A percentile compares a stretch with the other conserved stretches of the same genome.
Conservation (phyloP, 2,797 vertebrate species). For the Chelon labrosus region DNA sequence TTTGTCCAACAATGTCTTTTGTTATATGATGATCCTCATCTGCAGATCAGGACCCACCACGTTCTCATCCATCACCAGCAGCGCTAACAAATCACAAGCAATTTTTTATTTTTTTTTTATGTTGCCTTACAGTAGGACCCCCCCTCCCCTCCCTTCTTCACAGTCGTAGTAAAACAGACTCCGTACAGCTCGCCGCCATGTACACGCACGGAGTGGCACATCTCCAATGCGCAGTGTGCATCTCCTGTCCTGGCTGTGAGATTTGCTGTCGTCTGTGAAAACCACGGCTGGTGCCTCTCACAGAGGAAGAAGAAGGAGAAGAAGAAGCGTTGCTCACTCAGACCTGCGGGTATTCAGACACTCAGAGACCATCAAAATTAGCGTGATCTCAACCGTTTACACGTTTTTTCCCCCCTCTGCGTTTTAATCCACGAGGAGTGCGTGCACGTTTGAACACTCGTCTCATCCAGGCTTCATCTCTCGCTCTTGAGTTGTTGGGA, state of each 20-base stretch:
- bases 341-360: conserved; percentile 18
- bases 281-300: conserved; percentile 21
- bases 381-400: background rate
- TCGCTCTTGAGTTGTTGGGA: conserved; percentile 43
- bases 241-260: conserved; percentile 44
- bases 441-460: background rate
- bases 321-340: conserved; percentile 16
- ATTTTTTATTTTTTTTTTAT: background rate
- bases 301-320: background rate
- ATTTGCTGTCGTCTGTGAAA: conserved; percentile 56
- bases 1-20: too few relatives aligned
- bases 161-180: conserved; percentile 58
- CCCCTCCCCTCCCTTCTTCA: conserved; percentile 13
- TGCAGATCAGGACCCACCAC: background rate
- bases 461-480: conserved; percentile 17
- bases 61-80: conserved; percentile 30
- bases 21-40: too few relatives aligned
- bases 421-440: background rate
- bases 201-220: conserved; percentile 66
- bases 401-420: background rate
- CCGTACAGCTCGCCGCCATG: conserved; percentile 57
- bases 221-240: conserved; percentile 73
- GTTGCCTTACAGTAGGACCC: conserved; percentile 2
- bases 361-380: background rate
- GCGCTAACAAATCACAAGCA: conserved; percentile 38